Evolutionary conservation across 2,113 vertebrate genomes (phyloP).

Genomic region (Crotalus horridus): DNA sequence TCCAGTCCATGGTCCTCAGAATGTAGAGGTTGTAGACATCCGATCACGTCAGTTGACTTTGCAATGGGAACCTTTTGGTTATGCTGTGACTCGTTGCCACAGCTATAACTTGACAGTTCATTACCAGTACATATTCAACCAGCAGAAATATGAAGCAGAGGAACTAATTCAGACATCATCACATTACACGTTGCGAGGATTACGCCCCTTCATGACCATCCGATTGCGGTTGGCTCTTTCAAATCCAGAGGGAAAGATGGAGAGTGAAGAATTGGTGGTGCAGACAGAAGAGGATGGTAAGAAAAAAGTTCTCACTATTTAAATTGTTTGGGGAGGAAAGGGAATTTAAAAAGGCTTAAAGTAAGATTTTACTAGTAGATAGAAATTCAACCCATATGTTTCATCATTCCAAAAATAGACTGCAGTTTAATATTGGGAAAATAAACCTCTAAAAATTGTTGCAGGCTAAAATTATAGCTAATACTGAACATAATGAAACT

Average conservation of each 20-base stretch:
- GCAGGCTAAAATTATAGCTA: background rate
- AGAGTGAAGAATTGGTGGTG: constrained; percentile 92
- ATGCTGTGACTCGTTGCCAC: constrained; percentile 92
- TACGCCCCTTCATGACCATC: constrained; percentile 91
- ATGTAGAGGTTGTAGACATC: constrained; percentile 92
- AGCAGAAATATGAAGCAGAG: constrained; percentile 87
- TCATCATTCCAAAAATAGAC: background rate
- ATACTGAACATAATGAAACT: background rate
- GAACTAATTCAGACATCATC: constrained; percentile 92
- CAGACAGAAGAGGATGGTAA: constrained; percentile 95
- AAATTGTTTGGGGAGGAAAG: background rate
- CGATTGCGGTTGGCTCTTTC: constrained; percentile 85
- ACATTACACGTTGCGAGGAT: constrained; percentile 89
- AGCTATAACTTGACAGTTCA: constrained; percentile 97
- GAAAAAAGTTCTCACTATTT: constrained; percentile 9
- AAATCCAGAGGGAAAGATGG: constrained; percentile 91
- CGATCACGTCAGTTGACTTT: constrained; percentile 90
- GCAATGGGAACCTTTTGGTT: constrained; percentile 96
- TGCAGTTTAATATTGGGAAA: background rate
- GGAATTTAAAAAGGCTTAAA: background rate
- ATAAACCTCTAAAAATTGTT: background rate
- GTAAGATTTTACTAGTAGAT: background rate
- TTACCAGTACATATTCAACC: constrained; percentile 93
- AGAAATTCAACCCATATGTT: background rate
- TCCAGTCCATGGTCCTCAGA: constrained; percentile 91